Conservation (phyloP, 1,140 invertebrate species). For the Dysdera silvatica region DNA sequence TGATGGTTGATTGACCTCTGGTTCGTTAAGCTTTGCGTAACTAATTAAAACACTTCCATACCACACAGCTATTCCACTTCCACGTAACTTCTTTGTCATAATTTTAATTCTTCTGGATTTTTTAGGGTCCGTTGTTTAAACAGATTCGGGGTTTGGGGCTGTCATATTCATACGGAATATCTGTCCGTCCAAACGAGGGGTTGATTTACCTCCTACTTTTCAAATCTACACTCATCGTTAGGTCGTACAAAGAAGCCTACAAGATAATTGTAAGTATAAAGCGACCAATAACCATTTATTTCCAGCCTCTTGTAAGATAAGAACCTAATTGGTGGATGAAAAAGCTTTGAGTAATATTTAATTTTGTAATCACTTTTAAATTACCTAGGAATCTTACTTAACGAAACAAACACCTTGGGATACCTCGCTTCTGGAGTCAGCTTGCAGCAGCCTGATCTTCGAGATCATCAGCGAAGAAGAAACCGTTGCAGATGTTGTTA, state of each 20-base stretch:
- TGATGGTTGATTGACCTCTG: no score
- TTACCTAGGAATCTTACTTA: slow-evolving; percentile 57
- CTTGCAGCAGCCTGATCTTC: slow-evolving; percentile 73
- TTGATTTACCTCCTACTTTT: slow-evolving; percentile 62
- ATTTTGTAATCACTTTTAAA: no score
- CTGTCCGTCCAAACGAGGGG: slow-evolving; percentile 56
- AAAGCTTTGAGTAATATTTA: no score
- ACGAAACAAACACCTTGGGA: slow-evolving; percentile 56
- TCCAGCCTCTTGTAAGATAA: no score
- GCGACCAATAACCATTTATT: no score
- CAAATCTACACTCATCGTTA: slow-evolving; percentile 62
- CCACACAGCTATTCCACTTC: no score
- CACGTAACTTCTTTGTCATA: no score
- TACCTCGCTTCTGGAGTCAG: slow-evolving; percentile 64
- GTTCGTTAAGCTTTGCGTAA: no score
- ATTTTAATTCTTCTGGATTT: slow-evolving; percentile 33
- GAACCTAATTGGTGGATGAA: no score
- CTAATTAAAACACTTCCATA: no score
- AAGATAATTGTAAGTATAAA: slow-evolving; percentile 59
- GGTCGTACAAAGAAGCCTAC: slow-evolving; percentile 66
- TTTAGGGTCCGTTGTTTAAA: slow-evolving; percentile 76
- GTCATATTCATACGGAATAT: slow-evolving; percentile 67
- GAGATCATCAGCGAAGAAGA: slow-evolving; percentile 72
- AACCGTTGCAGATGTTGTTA: slow-evolving; percentile 60
- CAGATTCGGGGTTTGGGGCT: slow-evolving; percentile 73